Conservation (phyloP, 2,888 invertebrate species). For the Rapana venosa region DNA sequence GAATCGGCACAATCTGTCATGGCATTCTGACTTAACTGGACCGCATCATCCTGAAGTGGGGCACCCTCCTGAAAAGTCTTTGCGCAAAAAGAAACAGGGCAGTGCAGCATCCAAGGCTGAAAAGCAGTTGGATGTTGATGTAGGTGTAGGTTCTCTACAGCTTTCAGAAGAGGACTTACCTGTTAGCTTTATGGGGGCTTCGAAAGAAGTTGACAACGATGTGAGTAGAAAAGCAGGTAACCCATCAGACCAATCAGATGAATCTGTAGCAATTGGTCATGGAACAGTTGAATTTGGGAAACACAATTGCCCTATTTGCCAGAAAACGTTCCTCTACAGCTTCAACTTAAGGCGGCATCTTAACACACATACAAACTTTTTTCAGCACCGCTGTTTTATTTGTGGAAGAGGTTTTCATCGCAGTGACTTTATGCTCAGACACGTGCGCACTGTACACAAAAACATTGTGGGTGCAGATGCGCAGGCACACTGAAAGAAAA, state of each 20-base stretch:
- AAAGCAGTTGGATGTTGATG: not conserved
- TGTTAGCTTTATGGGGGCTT: not conserved
- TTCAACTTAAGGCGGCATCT: conserved; percentile 49
- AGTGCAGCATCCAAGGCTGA: not conserved
- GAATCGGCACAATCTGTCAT: conserved; percentile 21
- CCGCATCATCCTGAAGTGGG: not conserved
- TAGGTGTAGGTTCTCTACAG: not conserved
- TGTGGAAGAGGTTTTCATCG: conserved; percentile 42
- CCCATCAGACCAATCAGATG: not conserved
- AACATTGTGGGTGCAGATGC: not conserved
- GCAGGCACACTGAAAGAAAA: not conserved
- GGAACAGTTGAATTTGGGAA: not conserved
- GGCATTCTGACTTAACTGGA: conserved; percentile 21
- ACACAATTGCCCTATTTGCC: conserved; percentile 41
- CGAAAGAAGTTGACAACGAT: not conserved
- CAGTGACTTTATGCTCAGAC: conserved; percentile 41
- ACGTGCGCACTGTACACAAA: conserved; percentile 42
- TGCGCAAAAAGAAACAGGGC: conserved; percentile 7
- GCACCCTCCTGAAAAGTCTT: not conserved
- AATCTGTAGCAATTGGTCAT: not conserved
- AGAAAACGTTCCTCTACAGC: conserved; percentile 45
- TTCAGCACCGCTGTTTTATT: conserved; percentile 32
- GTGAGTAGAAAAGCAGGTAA: not conserved
- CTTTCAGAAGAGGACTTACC: not conserved
- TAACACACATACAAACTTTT: conserved; percentile 37